These are phyloP conservation scores for Bambusicola thoracicus DNA, from an alignment of 2,113 vertebrate species.

Conservation along the genomic window DNA sequence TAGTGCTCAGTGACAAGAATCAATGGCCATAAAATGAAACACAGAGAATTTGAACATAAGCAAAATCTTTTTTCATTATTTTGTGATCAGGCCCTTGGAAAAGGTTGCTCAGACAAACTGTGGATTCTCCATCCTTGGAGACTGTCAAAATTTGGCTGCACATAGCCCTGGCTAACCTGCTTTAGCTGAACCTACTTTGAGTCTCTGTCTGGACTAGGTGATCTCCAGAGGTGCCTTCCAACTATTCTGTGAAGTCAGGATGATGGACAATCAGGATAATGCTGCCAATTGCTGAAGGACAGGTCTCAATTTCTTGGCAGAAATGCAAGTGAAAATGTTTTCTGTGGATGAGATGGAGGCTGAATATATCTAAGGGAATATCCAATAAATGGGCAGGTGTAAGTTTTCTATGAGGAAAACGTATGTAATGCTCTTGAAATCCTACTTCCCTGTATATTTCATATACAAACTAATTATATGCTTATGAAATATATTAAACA, in stretches of 20 bases:
- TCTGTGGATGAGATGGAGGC: neutral
- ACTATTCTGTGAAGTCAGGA: neutral
- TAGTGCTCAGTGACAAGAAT: neutral
- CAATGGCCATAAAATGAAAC: neutral
- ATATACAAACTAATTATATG: neutral
- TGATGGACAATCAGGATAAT: neutral
- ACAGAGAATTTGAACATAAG: neutral
- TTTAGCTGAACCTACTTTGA: neutral
- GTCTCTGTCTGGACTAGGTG: neutral
- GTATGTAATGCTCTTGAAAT: neutral
- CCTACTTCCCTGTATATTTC: neutral
- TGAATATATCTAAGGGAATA: neutral
- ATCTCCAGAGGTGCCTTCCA: neutral
- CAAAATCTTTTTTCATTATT: neutral
- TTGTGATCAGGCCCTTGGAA: neutral
- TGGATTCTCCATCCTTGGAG: neutral
- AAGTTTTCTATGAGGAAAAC: neutral
- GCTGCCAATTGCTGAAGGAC: neutral
- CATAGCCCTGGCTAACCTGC: neutral
- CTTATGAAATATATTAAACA: conserved; percentile 27
- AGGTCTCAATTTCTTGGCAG: neutral
- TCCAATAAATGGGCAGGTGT: neutral
- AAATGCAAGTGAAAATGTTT: neutral
- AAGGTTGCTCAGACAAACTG: neutral
- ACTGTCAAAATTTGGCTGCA: neutral